These are phyloP conservation scores for Romanogobio albipinnatus DNA, from an alignment of 2,113 vertebrate genomes.

Conservation along the genomic window DNA sequence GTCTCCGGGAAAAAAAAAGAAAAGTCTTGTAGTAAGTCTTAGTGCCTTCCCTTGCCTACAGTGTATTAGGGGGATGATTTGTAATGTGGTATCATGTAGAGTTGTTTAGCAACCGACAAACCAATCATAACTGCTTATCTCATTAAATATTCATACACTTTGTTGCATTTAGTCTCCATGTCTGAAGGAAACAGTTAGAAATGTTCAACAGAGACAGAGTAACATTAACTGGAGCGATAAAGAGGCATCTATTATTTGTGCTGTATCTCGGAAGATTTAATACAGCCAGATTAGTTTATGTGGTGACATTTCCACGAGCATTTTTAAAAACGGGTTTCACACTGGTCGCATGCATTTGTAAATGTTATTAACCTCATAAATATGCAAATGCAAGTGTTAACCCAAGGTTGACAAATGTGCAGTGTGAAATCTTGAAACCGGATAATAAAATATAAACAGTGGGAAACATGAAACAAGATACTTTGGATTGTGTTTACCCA, in stretches of 20 bases:
- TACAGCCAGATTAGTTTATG: background rate
- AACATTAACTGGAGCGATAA: background rate
- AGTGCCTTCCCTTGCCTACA: slow-evolving; percentile 19
- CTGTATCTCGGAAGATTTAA: background rate
- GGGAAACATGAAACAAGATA: background rate
- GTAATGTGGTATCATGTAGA: background rate
- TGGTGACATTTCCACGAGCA: background rate
- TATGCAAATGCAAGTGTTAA: background rate
- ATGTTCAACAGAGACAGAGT: background rate
- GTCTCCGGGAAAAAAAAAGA: background rate
- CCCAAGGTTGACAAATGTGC: background rate
- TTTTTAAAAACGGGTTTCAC: background rate
- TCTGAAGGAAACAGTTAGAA: background rate
- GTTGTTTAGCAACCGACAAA: background rate
- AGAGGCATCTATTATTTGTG: background rate
- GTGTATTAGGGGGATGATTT: background rate
- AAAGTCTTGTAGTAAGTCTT: background rate
- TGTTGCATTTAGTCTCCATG: background rate
- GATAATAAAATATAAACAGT: background rate
- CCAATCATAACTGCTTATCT: background rate
- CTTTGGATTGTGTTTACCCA: background rate
- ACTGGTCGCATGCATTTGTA: background rate
- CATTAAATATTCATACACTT: background rate
- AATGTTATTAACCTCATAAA: background rate
- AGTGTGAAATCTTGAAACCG: background rate